Percentiles rank a stretch among this genome's conserved stretches.
Evolutionary conservation across 1,140 invertebrate species (phyloP).

Genomic region (Ridgeia piscesae): DNA sequence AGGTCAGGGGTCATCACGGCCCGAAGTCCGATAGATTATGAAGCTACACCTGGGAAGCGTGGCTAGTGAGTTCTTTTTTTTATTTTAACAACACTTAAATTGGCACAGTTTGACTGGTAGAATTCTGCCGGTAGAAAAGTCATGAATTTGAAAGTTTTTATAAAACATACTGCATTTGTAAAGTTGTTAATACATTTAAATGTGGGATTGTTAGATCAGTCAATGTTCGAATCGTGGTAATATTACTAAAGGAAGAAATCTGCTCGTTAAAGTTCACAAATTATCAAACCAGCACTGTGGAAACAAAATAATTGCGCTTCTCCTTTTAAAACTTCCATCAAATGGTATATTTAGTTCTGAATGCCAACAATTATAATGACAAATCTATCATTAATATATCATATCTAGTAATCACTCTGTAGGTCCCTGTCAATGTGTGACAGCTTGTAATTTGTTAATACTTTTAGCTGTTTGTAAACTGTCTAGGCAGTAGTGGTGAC

Average conservation of each 20-base stretch:
- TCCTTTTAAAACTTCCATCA: neutral
- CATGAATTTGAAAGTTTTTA: neutral
- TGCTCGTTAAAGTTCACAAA: neutral
- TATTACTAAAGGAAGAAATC: neutral
- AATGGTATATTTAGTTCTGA: neutral
- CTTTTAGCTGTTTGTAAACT: neutral
- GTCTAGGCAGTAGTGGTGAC: neutral
- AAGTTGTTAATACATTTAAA: neutral
- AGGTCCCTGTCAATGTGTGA: neutral
- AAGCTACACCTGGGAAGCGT: neutral
- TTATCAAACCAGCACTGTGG: neutral
- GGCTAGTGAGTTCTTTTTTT: neutral
- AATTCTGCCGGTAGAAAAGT: neutral
- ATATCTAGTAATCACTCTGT: neutral
- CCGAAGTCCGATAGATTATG: conserved; percentile 10
- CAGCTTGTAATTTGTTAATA: too few relatives aligned
- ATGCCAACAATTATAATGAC: neutral
- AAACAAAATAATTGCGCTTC: neutral
- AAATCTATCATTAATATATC: neutral
- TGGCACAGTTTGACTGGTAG: neutral
- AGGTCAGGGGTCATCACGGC: conserved; percentile 18
- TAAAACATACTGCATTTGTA: neutral
- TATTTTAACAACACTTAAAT: neutral
- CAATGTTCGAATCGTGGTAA: neutral
- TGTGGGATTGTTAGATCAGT: neutral